Base-by-base conservation (phyloP, 2,113 vertebrate species). In the Mirza zaza region DNA sequence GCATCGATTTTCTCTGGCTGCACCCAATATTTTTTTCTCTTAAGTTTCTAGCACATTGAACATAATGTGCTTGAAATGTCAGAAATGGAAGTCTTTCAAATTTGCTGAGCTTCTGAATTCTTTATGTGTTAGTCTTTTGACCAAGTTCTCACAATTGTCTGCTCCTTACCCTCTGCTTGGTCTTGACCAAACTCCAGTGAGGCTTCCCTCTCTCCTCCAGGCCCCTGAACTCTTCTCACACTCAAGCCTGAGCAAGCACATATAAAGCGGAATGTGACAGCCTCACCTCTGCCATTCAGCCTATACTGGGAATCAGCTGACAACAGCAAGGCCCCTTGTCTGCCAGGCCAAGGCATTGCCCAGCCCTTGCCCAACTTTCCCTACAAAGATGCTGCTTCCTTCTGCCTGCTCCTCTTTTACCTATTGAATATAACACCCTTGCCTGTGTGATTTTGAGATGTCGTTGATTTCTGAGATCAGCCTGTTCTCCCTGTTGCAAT, bases 271-370 rank as follows among this genome's bases (percentile, higher is more conserved):
- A 27, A 18, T 5, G 6, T 8, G 8, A 25, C 8, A 12, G 17
- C 9, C 6, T 5, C 9, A 1, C 8, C 8, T 9, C 8, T 23
- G 23, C 59, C 59, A 27, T 9, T 14, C 17, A 9, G 59, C 32
- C 39, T n/a, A 36, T 65, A 25, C 52, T 4, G 29, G 23, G 61
- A 48, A 11, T 23, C 52, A 12, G 42, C n/a, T 39, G 52, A 21
- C 12, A 11, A 0, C 13, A 20, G 6, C 0, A 1, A 73, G 45
- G 8, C 7, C 1, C 15, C 23, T 15, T 32, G 55, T 9, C 42
- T 34, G 0, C 42, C 29, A 25, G 34, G 12, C 4, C 42, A 27
- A 29, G 61, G 10, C 61, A 5, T 63, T 63, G 61, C 10, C 25
- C 61, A 13, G 4, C 12, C 4, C 10, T 63, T 63, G 61, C 61